Conservation (phyloP, 2,797 vertebrate species). For the Prionace glauca region DNA sequence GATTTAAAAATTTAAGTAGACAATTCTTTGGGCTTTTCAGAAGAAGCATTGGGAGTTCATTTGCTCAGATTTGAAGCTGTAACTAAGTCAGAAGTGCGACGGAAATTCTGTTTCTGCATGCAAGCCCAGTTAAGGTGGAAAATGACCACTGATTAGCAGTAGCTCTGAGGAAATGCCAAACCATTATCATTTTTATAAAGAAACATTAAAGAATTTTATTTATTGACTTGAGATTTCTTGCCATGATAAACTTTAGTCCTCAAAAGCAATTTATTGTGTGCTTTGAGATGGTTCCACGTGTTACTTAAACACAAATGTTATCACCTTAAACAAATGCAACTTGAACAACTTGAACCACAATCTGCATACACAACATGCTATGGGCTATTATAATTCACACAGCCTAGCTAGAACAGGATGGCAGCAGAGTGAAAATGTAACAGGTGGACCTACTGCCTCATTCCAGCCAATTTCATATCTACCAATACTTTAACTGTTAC, state of each 20-base stretch:
- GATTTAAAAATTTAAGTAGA: conserved; percentile 35
- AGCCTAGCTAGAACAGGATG: neutral
- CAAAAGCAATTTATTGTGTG: neutral
- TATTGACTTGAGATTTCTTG: neutral
- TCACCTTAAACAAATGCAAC: neutral
- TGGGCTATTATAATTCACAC: neutral
- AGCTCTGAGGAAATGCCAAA: neutral
- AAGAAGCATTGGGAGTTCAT: neutral
- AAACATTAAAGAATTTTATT: neutral
- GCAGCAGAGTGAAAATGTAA: neutral
- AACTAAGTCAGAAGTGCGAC: neutral
- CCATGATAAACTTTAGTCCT: too few species aligned
- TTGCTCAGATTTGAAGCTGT: neutral
- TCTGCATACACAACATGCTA: neutral
- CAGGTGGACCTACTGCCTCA: neutral
- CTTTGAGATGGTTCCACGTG: neutral
- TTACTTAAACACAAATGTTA: neutral
- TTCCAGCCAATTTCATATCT: neutral
- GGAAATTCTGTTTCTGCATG: neutral
- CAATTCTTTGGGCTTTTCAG: neutral
- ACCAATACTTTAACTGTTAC: neutral
- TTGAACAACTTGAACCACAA: neutral
- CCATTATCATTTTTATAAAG: neutral
- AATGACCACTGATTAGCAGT: neutral
- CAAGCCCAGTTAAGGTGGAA: neutral